phyloP scores from a whole-genome alignment of 2,888 invertebrate species.

The Agriopis aurantiaria region DNA sequence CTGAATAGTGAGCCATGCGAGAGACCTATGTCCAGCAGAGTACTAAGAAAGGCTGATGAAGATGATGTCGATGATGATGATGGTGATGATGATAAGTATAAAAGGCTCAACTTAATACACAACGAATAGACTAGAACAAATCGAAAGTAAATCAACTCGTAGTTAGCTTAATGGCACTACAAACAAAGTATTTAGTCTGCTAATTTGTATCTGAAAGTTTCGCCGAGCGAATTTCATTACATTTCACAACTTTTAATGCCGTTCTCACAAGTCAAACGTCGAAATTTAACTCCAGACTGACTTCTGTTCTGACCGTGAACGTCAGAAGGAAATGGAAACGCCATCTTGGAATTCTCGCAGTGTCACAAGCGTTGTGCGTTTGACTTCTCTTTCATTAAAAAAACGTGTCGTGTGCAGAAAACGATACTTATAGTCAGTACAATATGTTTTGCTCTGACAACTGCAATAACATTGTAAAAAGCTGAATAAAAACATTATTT shows the following conservation, averaged over 20 bases:
- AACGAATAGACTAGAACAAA: neutral
- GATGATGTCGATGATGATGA: neutral
- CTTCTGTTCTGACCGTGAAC: constrained; percentile 3
- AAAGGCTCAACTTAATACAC: no score
- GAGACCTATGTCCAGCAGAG: no score
- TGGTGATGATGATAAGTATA: neutral
- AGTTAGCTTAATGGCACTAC: neutral
- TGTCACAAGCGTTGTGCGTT: neutral
- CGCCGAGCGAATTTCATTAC: constrained; percentile 24
- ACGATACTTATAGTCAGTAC: no score
- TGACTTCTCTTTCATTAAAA: no score
- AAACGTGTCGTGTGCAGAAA: no score
- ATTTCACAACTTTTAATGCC: constrained; percentile 35
- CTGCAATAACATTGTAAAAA: no score
- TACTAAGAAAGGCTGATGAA: no score
- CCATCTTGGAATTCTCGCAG: neutral
- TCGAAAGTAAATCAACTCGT: neutral
- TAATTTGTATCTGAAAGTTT: constrained; percentile 4
- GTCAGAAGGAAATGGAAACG: neutral
- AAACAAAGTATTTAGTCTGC: neutral
- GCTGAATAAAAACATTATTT: no score
- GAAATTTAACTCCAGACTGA: constrained; percentile 22
- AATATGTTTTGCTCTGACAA: no score
- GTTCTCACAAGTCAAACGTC: constrained; percentile 40
- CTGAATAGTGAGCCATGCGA: no score